phyloP scores from a whole-genome alignment of 2,113 vertebrate species.

The Heteronetta atricapilla region DNA sequence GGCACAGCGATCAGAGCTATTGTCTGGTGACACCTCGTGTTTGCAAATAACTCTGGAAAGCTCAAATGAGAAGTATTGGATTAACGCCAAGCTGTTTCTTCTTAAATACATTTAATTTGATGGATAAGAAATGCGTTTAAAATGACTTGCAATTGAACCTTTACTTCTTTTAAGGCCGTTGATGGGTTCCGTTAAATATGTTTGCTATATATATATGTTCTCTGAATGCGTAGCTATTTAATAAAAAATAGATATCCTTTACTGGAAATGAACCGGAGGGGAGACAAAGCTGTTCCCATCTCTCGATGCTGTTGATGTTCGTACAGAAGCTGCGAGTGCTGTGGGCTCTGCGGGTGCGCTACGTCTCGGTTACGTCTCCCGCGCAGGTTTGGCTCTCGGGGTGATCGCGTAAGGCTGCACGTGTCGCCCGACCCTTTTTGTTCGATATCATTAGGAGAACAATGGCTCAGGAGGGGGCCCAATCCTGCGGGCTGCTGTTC shows the following conservation, averaged over 20 bases:
- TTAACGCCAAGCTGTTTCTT: constrained; percentile 22
- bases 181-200: constrained; percentile 8
- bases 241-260: constrained; percentile 28
- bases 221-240: neutral
- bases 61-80: constrained; percentile 5
- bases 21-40: constrained; percentile 37
- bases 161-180: neutral
- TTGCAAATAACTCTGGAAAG: constrained; percentile 52
- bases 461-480: neutral
- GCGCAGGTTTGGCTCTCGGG: constrained; percentile 6
- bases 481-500: neutral
- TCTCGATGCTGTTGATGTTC: constrained; percentile 37
- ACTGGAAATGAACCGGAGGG: constrained; percentile 25
- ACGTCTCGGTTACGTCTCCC: constrained; percentile 35
- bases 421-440: constrained; percentile 9
- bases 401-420: neutral
- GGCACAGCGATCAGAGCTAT: constrained; percentile 11
- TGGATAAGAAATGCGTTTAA: constrained; percentile 9
- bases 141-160: neutral
- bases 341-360: constrained; percentile 1
- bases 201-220: neutral
- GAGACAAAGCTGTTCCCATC: constrained; percentile 12
- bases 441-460: neutral
- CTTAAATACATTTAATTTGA: constrained; percentile 9
- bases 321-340: neutral